Percentiles rank a stretch among this genome's conserved stretches.
Evolutionary conservation across 2,888 invertebrate genomes (phyloP).

Genomic region (Acronicta alni): DNA sequence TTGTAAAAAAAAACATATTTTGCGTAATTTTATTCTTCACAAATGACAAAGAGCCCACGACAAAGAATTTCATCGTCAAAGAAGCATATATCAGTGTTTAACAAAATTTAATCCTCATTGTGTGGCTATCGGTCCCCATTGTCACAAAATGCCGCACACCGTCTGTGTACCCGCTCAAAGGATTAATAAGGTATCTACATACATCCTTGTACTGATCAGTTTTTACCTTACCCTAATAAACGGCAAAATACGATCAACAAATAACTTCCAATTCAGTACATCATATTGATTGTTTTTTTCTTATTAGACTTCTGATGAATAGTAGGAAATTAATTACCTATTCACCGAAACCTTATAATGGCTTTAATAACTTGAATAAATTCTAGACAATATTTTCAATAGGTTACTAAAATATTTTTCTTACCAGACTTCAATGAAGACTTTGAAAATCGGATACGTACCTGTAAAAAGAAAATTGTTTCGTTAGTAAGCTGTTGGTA

Average conservation of each 20-base stretch:
- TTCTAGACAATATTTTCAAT: no score
- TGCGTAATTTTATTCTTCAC: not conserved
- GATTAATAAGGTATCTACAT: constrained; percentile 35
- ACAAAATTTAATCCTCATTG: constrained; percentile 39
- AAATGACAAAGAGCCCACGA: constrained; percentile 9
- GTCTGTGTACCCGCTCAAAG: constrained; percentile 34
- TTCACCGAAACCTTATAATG: no score
- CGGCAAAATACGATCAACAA: constrained; percentile 9
- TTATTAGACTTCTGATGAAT: not conserved
- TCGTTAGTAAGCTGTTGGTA: constrained; percentile 16
- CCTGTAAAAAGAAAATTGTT: constrained; percentile 69
- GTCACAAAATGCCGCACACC: constrained; percentile 8
- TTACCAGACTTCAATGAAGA: constrained; percentile 29
- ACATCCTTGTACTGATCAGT: constrained; percentile 25
- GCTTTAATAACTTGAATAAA: no score
- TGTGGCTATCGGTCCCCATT: constrained; percentile 16
- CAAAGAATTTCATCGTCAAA: constrained; percentile 36
- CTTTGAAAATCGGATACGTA: constrained; percentile 62
- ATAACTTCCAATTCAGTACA: no score
- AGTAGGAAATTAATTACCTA: not conserved
- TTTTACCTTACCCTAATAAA: constrained; percentile 30
- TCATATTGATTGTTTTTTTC: not conserved
- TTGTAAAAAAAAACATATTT: no score
- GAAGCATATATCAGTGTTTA: constrained; percentile 43
- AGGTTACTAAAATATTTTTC: constrained; percentile 2